phyloP scores from a whole-genome alignment of 2,888 invertebrate species.

The Cheilosia variabilis region DNA sequence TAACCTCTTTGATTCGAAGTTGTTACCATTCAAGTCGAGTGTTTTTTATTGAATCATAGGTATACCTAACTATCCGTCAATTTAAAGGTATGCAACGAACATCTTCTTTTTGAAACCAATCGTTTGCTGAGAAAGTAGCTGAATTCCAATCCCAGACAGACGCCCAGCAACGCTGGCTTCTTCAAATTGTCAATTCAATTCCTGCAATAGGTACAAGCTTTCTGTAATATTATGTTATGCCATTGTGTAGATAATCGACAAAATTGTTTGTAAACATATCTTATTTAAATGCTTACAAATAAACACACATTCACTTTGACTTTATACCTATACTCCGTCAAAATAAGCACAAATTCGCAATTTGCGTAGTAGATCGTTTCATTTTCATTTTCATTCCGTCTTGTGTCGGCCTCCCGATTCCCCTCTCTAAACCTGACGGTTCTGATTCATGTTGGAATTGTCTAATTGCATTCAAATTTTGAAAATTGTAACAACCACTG shows the following conservation, averaged over 20 bases:
- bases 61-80: no score
- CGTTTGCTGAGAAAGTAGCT: no score
- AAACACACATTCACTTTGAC: slow-evolving; percentile 5
- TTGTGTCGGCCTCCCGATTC: background rate
- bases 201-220: background rate
- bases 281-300: slow-evolving; percentile 45
- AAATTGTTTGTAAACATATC: slow-evolving; percentile 50
- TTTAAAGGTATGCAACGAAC: no score
- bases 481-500: background rate
- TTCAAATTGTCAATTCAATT: background rate
- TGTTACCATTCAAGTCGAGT: no score
- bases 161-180: background rate
- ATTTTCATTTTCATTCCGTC: background rate
- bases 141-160: no score
- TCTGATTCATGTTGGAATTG: slow-evolving; percentile 17
- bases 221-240: background rate
- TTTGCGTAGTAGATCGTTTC: background rate
- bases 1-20: no score
- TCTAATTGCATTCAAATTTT: slow-evolving; percentile 41
- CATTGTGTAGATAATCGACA: slow-evolving; percentile 13
- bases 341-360: slow-evolving; percentile 22
- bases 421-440: background rate
- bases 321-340: background rate
- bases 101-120: no score
- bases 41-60: no score